These are phyloP conservation scores for Drosophila ficusphila DNA, from an alignment of 1,140 invertebrate genomes.

Conservation along the genomic window DNA sequence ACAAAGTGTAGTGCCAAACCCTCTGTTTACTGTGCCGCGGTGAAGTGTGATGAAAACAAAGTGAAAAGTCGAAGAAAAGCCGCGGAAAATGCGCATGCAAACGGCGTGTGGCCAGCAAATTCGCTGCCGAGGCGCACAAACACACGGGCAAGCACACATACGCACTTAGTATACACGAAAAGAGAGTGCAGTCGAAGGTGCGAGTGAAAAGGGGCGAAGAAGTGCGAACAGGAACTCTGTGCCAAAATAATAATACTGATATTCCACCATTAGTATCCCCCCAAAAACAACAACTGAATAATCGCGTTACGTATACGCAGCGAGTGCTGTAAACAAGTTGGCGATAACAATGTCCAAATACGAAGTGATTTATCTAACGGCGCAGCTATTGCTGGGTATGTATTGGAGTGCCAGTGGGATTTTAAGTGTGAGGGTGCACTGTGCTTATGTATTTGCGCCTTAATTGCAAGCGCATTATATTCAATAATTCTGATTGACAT, in stretches of 20 bases:
- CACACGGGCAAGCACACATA: constrained; percentile 43
- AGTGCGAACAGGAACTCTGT: constrained; percentile 38
- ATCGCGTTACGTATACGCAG: constrained; percentile 67
- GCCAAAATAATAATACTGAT: constrained; percentile 30
- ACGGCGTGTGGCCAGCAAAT: constrained; percentile 66
- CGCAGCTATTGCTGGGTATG: constrained; percentile 70
- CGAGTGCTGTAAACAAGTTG: constrained; percentile 63
- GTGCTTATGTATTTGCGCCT: constrained; percentile 39
- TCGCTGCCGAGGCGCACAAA: constrained; percentile 41
- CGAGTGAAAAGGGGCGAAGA: constrained; percentile 13
- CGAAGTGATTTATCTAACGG: constrained; percentile 67
- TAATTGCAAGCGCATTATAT: constrained; percentile 27
- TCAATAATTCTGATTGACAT: constrained; percentile 39
- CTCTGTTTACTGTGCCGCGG: not conserved
- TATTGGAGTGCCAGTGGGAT: constrained; percentile 22
- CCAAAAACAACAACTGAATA: constrained; percentile 14
- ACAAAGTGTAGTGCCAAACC: not conserved
- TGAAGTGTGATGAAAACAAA: not conserved
- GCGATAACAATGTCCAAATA: constrained; percentile 58
- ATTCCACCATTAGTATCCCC: constrained; percentile 6
- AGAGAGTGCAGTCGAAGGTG: constrained; percentile 38
- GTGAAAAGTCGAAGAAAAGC: not conserved
- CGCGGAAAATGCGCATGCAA: constrained; percentile 54
- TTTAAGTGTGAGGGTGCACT: constrained; percentile 31
- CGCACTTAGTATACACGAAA: constrained; percentile 37